phyloP scores from a whole-genome alignment of 2,113 vertebrate genomes.

The Bufo bufo region DNA sequence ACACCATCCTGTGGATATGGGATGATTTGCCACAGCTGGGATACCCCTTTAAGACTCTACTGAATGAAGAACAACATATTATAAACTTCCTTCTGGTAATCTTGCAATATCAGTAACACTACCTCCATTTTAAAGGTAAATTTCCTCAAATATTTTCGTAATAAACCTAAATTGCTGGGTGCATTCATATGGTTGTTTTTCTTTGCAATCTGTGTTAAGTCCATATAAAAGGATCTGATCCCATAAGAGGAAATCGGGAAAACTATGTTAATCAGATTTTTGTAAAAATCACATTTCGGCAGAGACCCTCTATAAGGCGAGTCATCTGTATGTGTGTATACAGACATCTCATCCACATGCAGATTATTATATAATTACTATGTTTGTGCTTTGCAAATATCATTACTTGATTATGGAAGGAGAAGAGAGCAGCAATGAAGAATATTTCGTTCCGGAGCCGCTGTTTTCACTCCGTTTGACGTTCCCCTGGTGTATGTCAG shows the following conservation, averaged over 20 bases:
- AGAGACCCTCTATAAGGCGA: not conserved
- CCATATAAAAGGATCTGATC: not conserved
- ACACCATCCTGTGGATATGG: no score
- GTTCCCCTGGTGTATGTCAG: conserved; percentile 25
- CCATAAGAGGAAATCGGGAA: not conserved
- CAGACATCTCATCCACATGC: not conserved
- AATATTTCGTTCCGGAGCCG: not conserved
- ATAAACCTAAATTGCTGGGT: not conserved
- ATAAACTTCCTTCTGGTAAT: not conserved
- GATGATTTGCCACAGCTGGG: no score
- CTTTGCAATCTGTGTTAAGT: not conserved
- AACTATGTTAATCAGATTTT: not conserved
- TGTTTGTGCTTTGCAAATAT: not conserved
- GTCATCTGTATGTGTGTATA: not conserved
- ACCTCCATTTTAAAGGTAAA: not conserved
- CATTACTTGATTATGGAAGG: not conserved
- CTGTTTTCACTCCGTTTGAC: not conserved
- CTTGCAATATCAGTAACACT: not conserved
- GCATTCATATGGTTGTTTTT: not conserved
- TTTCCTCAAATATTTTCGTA: not conserved
- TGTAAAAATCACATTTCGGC: not conserved
- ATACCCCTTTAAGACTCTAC: no score
- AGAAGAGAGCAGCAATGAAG: not conserved
- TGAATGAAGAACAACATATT: not conserved
- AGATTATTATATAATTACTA: not conserved